Evolutionary conservation across 37 sponge, comb jelly and placozoan species (phyloP), one percentile per base, ranked within the genome.

Genomic region (Tethya wilhelma): DNA sequence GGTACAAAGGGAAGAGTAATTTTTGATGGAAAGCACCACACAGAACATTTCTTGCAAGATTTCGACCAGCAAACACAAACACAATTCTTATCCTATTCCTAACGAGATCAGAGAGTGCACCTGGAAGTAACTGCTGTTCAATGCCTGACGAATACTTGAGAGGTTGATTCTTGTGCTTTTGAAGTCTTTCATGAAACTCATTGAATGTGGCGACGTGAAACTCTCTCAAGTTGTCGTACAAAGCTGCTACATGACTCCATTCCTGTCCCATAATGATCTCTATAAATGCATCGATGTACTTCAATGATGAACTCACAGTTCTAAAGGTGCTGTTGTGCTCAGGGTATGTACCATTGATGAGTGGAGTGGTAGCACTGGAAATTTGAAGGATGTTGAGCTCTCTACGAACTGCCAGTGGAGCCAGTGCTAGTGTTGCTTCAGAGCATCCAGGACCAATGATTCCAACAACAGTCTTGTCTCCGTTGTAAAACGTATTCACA

Each of bases 391-490:
- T 34, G 22, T 49, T 17, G 38, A 37, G 12, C 1, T 5, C 4
- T 25, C 44, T 25, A 22, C 25, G 19, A 5, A 42, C 55, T 17
- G 44, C 23, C 6, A 82, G 63, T 0, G 63, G 14, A 44, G 74
- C 83, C 8, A 83, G 7, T 0, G 25, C 8, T 20, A 73, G 2
- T 2, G 83, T 37, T 0, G 83, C 8, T 23, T 73, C 83, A 0
- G 83, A 83, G 41, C 83, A 83, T 2, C 56, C 83, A 36, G 67
- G 75, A 0, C 83, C 83, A 2, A 83, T 41, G 0, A 83, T 74
- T 40, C 83, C 83, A 20, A 72, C 74, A 1, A 83, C 70, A 31
- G 43, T 55, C 8, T 17, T 71, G 31, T 1, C 55, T 14, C 36
- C 28, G 5, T n/a, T 31, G 4, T 26, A 43, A 30, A 71, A 71